These are phyloP conservation scores for Pocota personata DNA, from an alignment of 2,888 invertebrate genomes.

Conservation along the genomic window DNA sequence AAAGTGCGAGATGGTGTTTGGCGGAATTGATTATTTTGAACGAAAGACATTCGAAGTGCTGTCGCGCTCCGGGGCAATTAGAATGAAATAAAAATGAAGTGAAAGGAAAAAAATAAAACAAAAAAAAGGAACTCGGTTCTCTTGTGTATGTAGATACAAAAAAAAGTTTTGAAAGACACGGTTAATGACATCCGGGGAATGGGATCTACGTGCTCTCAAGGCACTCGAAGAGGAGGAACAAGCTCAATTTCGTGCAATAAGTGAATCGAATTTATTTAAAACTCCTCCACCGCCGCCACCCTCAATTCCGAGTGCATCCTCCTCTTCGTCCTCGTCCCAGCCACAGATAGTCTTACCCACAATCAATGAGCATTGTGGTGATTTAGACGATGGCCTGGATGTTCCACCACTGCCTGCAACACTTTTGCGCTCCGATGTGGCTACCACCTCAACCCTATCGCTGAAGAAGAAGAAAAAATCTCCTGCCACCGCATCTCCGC, in stretches of 20 bases:
- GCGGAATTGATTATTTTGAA: conserved; percentile 22
- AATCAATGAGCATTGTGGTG: conserved; percentile 80
- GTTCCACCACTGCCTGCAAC: conserved; percentile 70
- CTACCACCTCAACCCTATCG: conserved; percentile 42
- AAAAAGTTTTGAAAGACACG: conserved; percentile 41
- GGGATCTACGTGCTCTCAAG: conserved; percentile 82
- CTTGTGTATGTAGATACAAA: conserved; percentile 39
- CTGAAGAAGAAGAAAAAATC: conserved; percentile 63
- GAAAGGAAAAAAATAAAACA: neutral
- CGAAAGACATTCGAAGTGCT: conserved; percentile 1
- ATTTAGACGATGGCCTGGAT: conserved; percentile 71
- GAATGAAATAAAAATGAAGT: conserved; percentile 12
- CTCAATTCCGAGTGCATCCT: conserved; percentile 72
- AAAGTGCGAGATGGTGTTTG: conserved; percentile 28
- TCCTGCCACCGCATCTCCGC: neutral
- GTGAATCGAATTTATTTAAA: conserved; percentile 80
- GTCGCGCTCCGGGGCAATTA: conserved; percentile 13
- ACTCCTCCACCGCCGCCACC: conserved; percentile 74
- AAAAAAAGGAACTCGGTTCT: neutral
- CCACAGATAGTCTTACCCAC: conserved; percentile 80
- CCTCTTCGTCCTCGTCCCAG: conserved; percentile 78
- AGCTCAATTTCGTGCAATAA: conserved; percentile 80
- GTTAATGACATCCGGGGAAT: conserved; percentile 82
- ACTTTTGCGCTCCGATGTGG: conserved; percentile 58
- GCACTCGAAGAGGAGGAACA: conserved; percentile 83